Evolutionary conservation across 2,797 vertebrate species (phyloP), one percentile per base, ranked within the genome.

Genomic region (Centropyge bicolor): DNA sequence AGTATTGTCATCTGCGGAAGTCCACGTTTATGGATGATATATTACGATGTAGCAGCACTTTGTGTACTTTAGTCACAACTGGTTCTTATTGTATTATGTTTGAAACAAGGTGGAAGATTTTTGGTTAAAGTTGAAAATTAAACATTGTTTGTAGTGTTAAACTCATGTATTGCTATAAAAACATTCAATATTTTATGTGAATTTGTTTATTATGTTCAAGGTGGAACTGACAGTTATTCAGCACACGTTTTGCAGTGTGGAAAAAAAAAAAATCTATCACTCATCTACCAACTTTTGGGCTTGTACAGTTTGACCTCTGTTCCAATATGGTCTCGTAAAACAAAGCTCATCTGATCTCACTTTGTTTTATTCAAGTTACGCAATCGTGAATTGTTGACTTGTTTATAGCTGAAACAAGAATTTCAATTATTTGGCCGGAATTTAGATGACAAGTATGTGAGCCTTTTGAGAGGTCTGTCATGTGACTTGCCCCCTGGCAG

Each of bases 31-130:
- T 76, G 55, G 57, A 64, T 57, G 35, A 72, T 60, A 10, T 66
- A 54, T 80, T 56, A 69, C 49, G 59, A 12, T 31, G 64, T 78
- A 76, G 84, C 78, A 81, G 68, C 74, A 88, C 80, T 89, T 81
- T 86, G 74, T 84, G 49, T 76, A 64, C 48, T 71, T 74, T 7
- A 38, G 9, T 78, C 54, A 46, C 60, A 54, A 8, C 71, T 61
- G 59, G 70, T 60, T 75, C 27, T 65, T 81, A 43, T 63, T 78
- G 51, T 64, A 11, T 79, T 81, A n/a, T 85, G 56, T 82, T 81
- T 81, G 40, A 3, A 74, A 66, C 35, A 7, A 72, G 54, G 22
- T 61, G 9, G 60, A 36, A 45, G n/a, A 54, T 51, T 55, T 66
- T 65, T 56, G 11, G 6, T 76, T 57, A 13, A 73, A 83, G 57